Evolutionary conservation across 1,140 invertebrate species (phyloP), one percentile per base, ranked within the genome.

Genomic region (Atta cephalotes): DNA sequence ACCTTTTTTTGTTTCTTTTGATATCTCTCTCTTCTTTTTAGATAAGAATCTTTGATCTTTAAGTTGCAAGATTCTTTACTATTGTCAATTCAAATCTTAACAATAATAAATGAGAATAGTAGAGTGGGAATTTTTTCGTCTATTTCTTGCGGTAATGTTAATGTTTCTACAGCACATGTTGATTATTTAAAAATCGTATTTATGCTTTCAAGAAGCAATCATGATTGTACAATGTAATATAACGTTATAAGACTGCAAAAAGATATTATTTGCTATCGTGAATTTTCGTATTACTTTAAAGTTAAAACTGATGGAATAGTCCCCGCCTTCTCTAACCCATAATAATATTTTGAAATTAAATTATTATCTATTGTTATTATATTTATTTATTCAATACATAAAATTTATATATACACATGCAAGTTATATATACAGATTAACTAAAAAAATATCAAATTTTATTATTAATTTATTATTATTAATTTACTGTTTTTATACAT

Each of bases 311-410:
- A 45, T 10, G 39, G 9, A 45, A 45, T 45, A 45, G 9, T 21
- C 10, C 9, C 10, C 35, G 35, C 35, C 31, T 0, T 35, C 31
- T 39, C 39, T 45, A 45, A 2, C 9, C 9, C 2, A 45, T 45
- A 45, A 45, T 62, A 31, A 2, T 65, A 35, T 7, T 35, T 35
- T 65, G 35, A 45, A 21, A 39, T 68, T 12, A 39, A 45, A 68
- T 68, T 39, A 66, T 35, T 39, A 45, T 21, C 5, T 45, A n/a
- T 39, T 66, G 63, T 35, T 0, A 45, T 21, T 0, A 45, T 45
- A 68, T 68, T 68, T 45, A 68, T 68, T 68, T 45, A 68, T 66
- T 39, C 1, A 14, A 45, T 12, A 66, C 10, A 68, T 10, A 39
- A 45, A 0, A 45, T 68, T 45, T 39, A 39, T 2, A 1, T 21